Evolutionary conservation across 2,113 vertebrate species (phyloP).

Genomic region (Hymenochirus boettgeri): DNA sequence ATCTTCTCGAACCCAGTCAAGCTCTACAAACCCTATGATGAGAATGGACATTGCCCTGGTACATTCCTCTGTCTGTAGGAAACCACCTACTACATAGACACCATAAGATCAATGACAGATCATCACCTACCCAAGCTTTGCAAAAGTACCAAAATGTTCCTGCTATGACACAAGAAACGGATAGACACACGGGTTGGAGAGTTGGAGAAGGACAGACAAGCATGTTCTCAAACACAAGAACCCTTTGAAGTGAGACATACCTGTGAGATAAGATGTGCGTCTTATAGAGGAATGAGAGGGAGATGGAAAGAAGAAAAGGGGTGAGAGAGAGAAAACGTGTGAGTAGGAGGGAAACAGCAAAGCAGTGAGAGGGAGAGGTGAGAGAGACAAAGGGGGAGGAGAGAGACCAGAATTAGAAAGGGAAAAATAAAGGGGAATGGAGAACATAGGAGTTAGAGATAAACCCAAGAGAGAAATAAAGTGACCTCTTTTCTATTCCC

Average conservation of each 20-base stretch:
- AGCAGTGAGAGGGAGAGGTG: constrained; percentile 24
- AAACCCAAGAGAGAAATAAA: neutral
- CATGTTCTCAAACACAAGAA: neutral
- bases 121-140: neutral
- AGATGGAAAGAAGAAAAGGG: constrained; percentile 20
- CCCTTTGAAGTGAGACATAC: constrained; percentile 17
- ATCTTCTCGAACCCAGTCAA: no score
- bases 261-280: constrained; percentile 4
- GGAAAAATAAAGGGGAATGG: neutral
- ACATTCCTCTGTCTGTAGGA: no score
- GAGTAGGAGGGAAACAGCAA: constrained; percentile 41
- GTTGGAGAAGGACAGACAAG: neutral
- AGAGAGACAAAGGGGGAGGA: constrained; percentile 15
- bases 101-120: neutral
- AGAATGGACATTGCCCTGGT: neutral
- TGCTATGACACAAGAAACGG: neutral
- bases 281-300: constrained; percentile 17
- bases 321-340: constrained; percentile 17
- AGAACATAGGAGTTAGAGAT: neutral
- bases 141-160: neutral
- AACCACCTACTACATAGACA: no score
- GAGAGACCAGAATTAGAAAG: neutral
- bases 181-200: neutral
- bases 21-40: no score
- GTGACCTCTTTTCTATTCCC: neutral